A percentile compares a stretch with the other conserved stretches of the same genome.
These are phyloP conservation scores for Irena cyanogastra DNA, from an alignment of 2,113 vertebrate genomes.

Conservation along the genomic window DNA sequence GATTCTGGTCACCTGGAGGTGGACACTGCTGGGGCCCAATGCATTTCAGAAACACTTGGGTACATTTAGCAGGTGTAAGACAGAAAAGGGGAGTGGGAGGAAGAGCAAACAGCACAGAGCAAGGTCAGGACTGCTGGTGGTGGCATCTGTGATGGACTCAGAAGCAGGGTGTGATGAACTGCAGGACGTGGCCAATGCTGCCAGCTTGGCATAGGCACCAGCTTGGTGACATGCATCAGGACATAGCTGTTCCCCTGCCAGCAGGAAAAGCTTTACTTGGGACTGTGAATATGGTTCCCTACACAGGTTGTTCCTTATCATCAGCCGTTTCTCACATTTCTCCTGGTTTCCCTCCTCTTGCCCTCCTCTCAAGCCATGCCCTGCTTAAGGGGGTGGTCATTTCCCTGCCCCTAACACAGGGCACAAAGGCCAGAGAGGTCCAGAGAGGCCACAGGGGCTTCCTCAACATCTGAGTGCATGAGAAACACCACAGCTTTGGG, in stretches of 20 bases:
- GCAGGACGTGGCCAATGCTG: neutral
- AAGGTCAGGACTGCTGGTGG: neutral
- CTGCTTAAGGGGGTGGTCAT: neutral
- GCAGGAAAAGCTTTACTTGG: neutral
- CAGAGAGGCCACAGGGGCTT: neutral
- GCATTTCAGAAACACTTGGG: neutral
- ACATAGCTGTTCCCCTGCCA: neutral
- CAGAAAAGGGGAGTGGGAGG: neutral
- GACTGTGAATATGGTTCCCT: neutral
- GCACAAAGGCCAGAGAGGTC: neutral
- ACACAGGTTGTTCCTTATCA: rapidly evolving
- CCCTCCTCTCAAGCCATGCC: neutral
- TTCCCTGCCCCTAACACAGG: neutral
- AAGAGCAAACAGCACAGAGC: neutral
- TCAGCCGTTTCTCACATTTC: neutral
- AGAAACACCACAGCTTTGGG: neutral
- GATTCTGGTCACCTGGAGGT: neutral
- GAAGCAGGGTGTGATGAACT: neutral
- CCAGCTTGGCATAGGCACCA: neutral
- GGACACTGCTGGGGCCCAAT: neutral
- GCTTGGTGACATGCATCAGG: neutral
- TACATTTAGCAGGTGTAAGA: neutral
- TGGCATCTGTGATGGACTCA: neutral
- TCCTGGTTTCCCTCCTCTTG: neutral
- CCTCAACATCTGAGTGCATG: neutral